A percentile compares a stretch with the other conserved stretches of the same genome.
Conservation (phyloP, 1,140 invertebrate genomes). For the Colletes gigas region DNA sequence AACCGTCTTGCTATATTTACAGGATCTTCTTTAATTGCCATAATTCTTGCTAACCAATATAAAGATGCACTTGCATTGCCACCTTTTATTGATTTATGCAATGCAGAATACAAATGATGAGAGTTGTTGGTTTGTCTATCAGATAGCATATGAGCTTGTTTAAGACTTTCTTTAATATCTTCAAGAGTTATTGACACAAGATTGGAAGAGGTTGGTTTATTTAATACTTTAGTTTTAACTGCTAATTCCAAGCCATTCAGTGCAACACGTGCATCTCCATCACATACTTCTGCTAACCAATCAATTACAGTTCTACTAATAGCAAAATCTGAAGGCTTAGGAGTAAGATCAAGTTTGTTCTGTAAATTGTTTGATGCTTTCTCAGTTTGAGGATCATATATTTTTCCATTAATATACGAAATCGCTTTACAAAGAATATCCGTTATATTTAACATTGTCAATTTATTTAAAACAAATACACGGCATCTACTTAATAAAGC, state of each 20-base stretch:
- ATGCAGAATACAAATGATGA: conserved; percentile 84
- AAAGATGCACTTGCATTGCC: conserved; percentile 89
- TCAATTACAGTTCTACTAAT: conserved; percentile 84
- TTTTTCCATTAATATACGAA: conserved; percentile 68
- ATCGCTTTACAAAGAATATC: conserved; percentile 84
- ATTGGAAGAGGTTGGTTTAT: conserved; percentile 42
- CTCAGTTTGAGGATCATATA: conserved; percentile 56
- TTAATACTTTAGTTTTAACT: conserved; percentile 79
- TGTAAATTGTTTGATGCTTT: conserved; percentile 61
- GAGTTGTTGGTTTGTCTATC: conserved; percentile 88
- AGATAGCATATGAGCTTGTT: conserved; percentile 86
- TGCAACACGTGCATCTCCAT: conserved; percentile 90
- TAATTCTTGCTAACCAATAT: conserved; percentile 91
- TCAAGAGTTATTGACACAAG: conserved; percentile 80
- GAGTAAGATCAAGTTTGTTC: conserved; percentile 26
- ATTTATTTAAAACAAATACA: conserved; percentile 88
- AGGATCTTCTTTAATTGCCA: conserved; percentile 90
- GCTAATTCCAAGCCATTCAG: conserved; percentile 88
- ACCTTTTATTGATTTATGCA: conserved; percentile 90
- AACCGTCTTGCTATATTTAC: conserved; percentile 88
- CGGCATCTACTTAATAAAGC: conserved; percentile 88
- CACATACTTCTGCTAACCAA: conserved; percentile 87
- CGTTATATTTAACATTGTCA: conserved; percentile 82
- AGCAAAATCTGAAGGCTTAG: conserved; percentile 56
- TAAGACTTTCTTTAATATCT: conserved; percentile 83